These are phyloP conservation scores for Drosophila nebulosa DNA, from an alignment of 1,140 invertebrate species.

Conservation along the genomic window DNA sequence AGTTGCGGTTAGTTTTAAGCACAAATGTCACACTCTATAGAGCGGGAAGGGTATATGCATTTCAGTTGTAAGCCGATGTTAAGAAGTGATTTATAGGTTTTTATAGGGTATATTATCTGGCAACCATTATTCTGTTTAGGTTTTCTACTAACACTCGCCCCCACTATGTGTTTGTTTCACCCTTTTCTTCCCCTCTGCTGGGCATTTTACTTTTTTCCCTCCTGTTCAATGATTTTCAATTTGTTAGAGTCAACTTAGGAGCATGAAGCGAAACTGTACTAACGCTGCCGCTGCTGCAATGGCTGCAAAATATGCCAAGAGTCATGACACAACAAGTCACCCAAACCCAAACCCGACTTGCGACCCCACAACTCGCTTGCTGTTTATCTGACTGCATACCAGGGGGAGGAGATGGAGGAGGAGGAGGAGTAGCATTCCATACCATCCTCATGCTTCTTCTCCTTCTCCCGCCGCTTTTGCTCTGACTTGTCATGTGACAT, in stretches of 20 bases:
- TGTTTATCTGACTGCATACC: constrained; percentile 49
- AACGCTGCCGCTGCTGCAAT: neutral
- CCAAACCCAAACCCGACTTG: neutral
- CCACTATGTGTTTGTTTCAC: too few relatives aligned
- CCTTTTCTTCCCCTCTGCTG: neutral
- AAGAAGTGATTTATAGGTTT: too few relatives aligned
- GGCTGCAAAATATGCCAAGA: constrained; percentile 52
- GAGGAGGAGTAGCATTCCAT: neutral
- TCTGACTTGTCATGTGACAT: constrained; percentile 64
- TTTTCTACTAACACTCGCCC: neutral
- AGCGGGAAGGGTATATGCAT: neutral
- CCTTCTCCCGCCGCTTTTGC: too few relatives aligned
- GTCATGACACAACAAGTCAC: constrained; percentile 30
- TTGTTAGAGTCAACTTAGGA: constrained; percentile 67
- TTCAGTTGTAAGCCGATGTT: too few relatives aligned
- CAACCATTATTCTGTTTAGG: neutral
- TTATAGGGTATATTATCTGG: too few relatives aligned
- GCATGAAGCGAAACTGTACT: constrained; percentile 49
- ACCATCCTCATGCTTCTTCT: too few relatives aligned
- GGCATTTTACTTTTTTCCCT: neutral
- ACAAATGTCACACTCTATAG: neutral
- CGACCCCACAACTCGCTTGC: neutral
- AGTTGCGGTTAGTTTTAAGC: neutral
- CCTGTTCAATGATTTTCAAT: constrained; percentile 74
- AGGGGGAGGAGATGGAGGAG: neutral